A percentile compares a stretch with the other conserved stretches of the same genome.
Conservation (phyloP, 2,888 invertebrate genomes). For the Thereva unica region DNA sequence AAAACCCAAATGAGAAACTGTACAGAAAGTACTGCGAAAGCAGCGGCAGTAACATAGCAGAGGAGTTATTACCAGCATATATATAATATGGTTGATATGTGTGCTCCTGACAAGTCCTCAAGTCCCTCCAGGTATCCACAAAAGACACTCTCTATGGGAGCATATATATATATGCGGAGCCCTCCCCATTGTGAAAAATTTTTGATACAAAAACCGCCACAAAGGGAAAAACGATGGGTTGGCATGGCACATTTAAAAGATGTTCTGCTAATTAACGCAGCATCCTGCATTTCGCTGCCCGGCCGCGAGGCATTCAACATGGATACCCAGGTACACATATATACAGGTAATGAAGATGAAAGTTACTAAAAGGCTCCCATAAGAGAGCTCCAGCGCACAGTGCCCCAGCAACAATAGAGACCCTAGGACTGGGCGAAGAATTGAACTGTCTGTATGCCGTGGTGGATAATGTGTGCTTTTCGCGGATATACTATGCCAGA, state of each 20-base stretch:
- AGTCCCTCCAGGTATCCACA: background rate
- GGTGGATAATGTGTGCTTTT: background rate
- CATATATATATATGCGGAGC: background rate
- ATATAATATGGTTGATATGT: conserved; percentile 23
- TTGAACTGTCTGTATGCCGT: conserved; percentile 23
- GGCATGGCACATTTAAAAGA: conserved; percentile 34
- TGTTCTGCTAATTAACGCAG: conserved; percentile 34
- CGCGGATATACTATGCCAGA: background rate
- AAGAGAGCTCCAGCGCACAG: conserved; percentile 1
- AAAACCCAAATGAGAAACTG: conserved; percentile 23
- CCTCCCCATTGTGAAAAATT: conserved; percentile 23
- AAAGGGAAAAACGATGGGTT: conserved; percentile 10
- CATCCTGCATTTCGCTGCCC: conserved; percentile 23
- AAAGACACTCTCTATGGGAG: conserved; percentile 13
- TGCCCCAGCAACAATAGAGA: conserved; percentile 16
- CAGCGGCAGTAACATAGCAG: conserved; percentile 5
- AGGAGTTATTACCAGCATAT: conserved; percentile 27
- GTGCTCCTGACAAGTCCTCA: conserved; percentile 9
- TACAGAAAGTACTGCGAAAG: conserved; percentile 7
- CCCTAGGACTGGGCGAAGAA: conserved; percentile 8
- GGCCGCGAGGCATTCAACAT: conserved; percentile 21
- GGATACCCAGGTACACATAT: conserved; percentile 15
- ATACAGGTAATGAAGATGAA: conserved; percentile 28
- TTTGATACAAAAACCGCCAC: conserved; percentile 15
- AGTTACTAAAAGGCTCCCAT: conserved; percentile 21